These are phyloP conservation scores for Pristionchus exspectatus DNA, from an alignment of 2,888 invertebrate genomes.

Conservation along the genomic window DNA sequence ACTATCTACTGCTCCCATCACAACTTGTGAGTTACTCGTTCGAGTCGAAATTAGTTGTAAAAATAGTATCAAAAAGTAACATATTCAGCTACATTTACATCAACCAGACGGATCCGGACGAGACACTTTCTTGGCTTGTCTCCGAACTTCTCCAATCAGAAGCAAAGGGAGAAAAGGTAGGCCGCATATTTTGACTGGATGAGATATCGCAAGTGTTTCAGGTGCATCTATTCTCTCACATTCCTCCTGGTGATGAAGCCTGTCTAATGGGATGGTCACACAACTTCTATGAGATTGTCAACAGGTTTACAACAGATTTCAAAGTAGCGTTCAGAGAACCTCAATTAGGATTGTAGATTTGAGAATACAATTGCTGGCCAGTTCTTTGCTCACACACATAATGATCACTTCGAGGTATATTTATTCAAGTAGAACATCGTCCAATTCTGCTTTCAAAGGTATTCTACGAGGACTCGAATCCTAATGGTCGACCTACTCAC, in stretches of 20 bases:
- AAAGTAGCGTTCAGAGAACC: background rate
- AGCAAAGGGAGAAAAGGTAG: constrained; percentile 83
- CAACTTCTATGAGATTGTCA: constrained; percentile 83
- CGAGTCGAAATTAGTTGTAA: background rate
- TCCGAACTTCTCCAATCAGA: constrained; percentile 87
- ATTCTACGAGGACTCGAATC: constrained; percentile 69
- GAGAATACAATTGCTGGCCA: constrained; percentile 87
- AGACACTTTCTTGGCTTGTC: constrained; percentile 89
- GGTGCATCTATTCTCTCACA: constrained; percentile 82
- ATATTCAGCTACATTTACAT: constrained; percentile 85
- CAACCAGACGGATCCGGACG: constrained; percentile 89
- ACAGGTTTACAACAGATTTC: constrained; percentile 68
- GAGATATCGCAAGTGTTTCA: background rate
- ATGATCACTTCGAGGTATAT: constrained; percentile 87
- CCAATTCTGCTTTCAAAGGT: constrained; percentile 54
- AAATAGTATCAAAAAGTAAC: background rate
- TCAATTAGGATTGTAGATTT: constrained; percentile 82
- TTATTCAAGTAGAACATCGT: background rate
- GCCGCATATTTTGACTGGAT: constrained; percentile 32
- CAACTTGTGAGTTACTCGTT: constrained; percentile 67
- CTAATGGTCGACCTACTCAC: constrained; percentile 69
- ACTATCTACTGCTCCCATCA: constrained; percentile 79
- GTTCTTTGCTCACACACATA: constrained; percentile 94
- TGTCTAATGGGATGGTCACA: constrained; percentile 89
- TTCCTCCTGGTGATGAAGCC: constrained; percentile 87